phyloP scores from a whole-genome alignment of 2,113 vertebrate genomes.

The Dasyprocta punctata region DNA sequence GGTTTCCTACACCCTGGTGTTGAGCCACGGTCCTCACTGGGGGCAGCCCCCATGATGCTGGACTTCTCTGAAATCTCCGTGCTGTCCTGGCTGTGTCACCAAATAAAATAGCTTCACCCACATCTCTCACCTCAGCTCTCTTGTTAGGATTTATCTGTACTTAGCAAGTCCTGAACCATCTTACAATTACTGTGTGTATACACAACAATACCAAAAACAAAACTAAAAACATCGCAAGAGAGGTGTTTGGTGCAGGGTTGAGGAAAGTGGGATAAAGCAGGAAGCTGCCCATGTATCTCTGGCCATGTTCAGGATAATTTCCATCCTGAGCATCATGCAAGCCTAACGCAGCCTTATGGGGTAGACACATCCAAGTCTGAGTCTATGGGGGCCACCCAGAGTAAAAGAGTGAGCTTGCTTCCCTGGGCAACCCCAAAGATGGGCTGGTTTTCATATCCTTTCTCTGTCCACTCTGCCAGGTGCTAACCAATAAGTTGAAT shows the following conservation, averaged over 20 bases:
- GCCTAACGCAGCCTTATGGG: accelerated
- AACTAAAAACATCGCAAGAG: no score
- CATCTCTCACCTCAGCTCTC: neutral
- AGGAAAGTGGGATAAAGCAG: neutral
- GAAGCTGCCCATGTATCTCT: accelerated
- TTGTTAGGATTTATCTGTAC: neutral
- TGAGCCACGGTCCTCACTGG: neutral
- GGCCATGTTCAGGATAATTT: neutral
- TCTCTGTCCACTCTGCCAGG: neutral
- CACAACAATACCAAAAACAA: neutral
- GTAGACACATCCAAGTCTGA: neutral
- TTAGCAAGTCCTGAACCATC: neutral
- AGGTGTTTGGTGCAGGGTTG: neutral
- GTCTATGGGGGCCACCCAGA: neutral
- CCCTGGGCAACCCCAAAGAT: neutral
- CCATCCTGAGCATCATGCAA: accelerated
- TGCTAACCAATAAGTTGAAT: neutral
- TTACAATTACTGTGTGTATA: neutral
- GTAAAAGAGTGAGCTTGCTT: neutral
- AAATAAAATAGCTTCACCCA: neutral
- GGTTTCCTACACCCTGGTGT: neutral
- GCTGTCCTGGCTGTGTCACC: accelerated
- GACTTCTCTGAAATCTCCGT: neutral
- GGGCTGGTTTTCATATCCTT: neutral
- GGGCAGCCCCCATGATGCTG: neutral